phyloP scores from a whole-genome alignment of 2,888 invertebrate genomes.

The Dryadula phaetusa region DNA sequence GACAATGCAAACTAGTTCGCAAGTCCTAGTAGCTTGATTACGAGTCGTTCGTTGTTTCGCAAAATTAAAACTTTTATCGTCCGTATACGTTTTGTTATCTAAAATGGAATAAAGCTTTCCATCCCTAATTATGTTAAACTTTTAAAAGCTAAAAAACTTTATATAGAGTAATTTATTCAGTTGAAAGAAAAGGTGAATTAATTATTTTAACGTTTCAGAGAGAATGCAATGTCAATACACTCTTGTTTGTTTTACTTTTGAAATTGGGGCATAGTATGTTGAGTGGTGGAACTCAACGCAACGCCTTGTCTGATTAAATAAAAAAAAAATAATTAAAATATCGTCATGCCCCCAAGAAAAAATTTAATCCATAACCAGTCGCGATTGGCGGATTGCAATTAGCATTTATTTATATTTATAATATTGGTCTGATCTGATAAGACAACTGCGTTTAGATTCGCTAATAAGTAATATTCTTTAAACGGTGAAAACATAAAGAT shows the following conservation, averaged over 20 bases:
- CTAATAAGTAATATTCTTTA: no score
- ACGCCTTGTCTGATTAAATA: no score
- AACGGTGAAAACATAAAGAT: no score
- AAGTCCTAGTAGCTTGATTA: constrained; percentile 44
- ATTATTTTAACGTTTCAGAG: no score
- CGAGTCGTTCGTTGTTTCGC: constrained; percentile 41
- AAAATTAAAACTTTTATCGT: constrained; percentile 45
- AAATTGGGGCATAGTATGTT: no score
- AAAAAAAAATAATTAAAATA: neutral
- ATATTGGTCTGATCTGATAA: no score
- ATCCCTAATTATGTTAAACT: constrained; percentile 27
- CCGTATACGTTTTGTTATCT: constrained; percentile 36
- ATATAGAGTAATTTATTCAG: neutral
- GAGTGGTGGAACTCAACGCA: no score
- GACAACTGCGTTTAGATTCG: no score
- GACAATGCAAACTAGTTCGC: constrained; percentile 45
- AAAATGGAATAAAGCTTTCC: constrained; percentile 29
- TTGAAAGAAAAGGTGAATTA: neutral
- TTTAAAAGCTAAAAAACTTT: constrained; percentile 18
- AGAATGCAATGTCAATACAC: no score
- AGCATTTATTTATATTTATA: no score
- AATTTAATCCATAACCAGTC: neutral
- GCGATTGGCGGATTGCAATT: neutral
- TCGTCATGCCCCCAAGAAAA: neutral
- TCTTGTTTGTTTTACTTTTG: no score